Evolutionary conservation across 2,797 vertebrate species (phyloP), one percentile per base, ranked within the genome.

Genomic region (Acanthurus tractus): DNA sequence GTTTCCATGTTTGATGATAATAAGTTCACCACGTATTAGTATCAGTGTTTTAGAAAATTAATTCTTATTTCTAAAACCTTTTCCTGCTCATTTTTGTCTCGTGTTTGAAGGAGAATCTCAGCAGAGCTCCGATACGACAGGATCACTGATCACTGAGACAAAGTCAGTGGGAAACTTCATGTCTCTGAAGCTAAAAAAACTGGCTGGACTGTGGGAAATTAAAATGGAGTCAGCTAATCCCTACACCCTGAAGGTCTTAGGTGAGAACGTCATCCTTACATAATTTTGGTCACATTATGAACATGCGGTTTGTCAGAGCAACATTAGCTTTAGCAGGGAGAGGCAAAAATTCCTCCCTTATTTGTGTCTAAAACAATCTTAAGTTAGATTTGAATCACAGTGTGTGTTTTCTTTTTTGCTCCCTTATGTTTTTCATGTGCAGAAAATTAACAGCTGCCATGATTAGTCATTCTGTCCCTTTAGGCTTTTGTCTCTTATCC

Each of bases 181-280:
- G 18, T 83, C 49, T 3, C 42, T 93, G 71, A n/a, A 8, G n/a
- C 75, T 94, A 1, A 68, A 73, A 4, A 74, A 25, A 6, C 15
- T 74, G 56, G 38, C 8, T 17, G 94, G 93, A 74, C 22, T 1
- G 2, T 95, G 93, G 93, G 8, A 56, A 38, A 74, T 93, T 0
- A 64, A 2, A 22, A 84, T 93, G 59, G 58, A 11, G 63, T 93
- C 93, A 3, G 20, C 40, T 9, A 61, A 89, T 45, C 61, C 89
- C 22, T 94, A 92, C 82, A 85, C 84, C 1, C 58, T 95, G 45
- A 95, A 85, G 75, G 90, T 92, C 29, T 67, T 84, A 63, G 92
- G 93, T 94, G 52, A 90, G 87, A 58, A 17, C 23, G 10, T 50
- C 2, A 40, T 13, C 11, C 3, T 8, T 8, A 4, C 34, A 17